These are phyloP conservation scores for Tridacna gigas DNA, from an alignment of 2,888 invertebrate genomes.

Conservation along the genomic window DNA sequence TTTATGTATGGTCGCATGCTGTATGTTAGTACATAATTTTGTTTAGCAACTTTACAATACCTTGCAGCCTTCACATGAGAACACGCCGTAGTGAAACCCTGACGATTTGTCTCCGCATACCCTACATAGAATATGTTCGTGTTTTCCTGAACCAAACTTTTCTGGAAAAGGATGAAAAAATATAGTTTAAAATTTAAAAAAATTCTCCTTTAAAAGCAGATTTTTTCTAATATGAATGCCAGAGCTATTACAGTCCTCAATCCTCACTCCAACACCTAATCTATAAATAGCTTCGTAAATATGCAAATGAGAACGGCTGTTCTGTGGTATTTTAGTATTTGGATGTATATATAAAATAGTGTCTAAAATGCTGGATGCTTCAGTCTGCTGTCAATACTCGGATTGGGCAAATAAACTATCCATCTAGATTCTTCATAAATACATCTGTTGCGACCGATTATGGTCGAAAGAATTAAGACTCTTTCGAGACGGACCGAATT, in stretches of 20 bases:
- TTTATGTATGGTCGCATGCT: too few species aligned
- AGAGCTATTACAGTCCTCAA: background rate
- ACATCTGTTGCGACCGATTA: too few species aligned
- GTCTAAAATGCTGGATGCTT: too few species aligned
- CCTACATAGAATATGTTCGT: conserved; percentile 79
- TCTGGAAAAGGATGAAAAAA: conserved; percentile 55
- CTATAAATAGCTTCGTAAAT: background rate
- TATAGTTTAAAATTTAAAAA: background rate
- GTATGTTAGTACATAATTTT: too few species aligned
- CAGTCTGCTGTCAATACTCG: too few species aligned
- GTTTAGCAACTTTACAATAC: conserved; percentile 57
- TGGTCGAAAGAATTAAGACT: too few species aligned
- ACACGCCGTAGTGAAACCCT: conserved; percentile 83
- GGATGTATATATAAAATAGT: too few species aligned
- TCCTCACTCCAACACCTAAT: background rate
- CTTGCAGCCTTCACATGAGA: conserved; percentile 83
- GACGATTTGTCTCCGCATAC: conserved; percentile 83
- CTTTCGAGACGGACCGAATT: too few species aligned
- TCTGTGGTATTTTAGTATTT: too few species aligned
- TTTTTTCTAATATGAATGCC: background rate
- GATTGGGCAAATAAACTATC: too few species aligned
- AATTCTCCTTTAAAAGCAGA: background rate
- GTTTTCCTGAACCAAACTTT: conserved; percentile 68
- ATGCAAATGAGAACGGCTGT: too few species aligned
- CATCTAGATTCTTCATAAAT: too few species aligned